Conservation (phyloP, 2,888 invertebrate genomes). For the Erebia epiphron region DNA sequence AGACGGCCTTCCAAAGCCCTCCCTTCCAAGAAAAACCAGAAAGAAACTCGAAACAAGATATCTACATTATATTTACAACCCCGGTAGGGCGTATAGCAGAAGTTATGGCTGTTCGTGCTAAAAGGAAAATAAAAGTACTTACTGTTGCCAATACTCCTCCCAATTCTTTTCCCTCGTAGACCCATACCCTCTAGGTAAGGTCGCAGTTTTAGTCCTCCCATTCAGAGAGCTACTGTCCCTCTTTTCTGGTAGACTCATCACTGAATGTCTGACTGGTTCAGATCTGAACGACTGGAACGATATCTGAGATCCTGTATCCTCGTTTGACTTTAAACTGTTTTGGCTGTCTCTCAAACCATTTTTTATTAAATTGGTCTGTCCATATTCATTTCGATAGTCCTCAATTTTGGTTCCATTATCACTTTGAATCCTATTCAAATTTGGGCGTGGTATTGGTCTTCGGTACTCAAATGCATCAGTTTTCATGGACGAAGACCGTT, state of each 20-base stretch:
- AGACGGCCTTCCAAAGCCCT: too few relatives aligned
- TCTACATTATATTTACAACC: too few relatives aligned
- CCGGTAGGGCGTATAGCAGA: background rate
- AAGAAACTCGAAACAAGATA: too few relatives aligned
- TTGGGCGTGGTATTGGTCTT: constrained; percentile 55
- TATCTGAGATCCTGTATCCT: constrained; percentile 63
- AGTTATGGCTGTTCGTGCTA: background rate
- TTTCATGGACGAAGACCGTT: constrained; percentile 60
- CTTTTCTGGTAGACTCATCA: constrained; percentile 66
- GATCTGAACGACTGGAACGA: constrained; percentile 72
- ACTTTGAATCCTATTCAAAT: constrained; percentile 49
- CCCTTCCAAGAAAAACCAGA: too few relatives aligned
- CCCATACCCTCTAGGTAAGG: constrained; percentile 71
- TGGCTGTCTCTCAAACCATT: constrained; percentile 64
- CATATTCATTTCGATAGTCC: constrained; percentile 55
- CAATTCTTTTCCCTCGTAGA: constrained; percentile 71
- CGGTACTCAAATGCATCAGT: constrained; percentile 60
- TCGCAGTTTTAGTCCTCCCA: constrained; percentile 65
- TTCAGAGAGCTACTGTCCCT: constrained; percentile 59
- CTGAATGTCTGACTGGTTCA: constrained; percentile 64
- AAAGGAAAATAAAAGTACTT: constrained; percentile 48
- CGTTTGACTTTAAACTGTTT: constrained; percentile 58
- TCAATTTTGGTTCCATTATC: constrained; percentile 52
- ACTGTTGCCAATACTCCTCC: constrained; percentile 80
- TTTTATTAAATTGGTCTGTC: constrained; percentile 49